Evolutionary conservation across 2,797 vertebrate genomes (phyloP), one percentile per base, ranked within the genome.

Genomic region (Muscicapa comitata): DNA sequence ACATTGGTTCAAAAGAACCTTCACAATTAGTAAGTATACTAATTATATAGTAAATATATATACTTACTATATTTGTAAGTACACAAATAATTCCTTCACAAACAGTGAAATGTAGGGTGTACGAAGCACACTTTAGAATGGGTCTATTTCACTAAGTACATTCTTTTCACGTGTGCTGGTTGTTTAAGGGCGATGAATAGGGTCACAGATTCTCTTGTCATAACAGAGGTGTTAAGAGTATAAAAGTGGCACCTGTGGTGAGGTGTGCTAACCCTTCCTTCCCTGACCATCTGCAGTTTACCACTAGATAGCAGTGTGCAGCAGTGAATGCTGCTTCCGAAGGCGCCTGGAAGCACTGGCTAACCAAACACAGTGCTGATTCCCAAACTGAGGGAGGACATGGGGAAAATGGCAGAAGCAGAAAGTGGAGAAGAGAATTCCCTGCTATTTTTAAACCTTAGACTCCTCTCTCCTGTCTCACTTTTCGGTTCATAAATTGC

Each of bases 291-390:
- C 35, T 54, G 40, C 70, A 50, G 70, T 31, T 79, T 37, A 26
- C 96, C 96, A 54, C 96, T 93, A 96, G 96, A 93, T 77, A 75
- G 95, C 96, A 93, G 94, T 35, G 62, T 80, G 67, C 42, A 51
- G 94, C 93, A 90, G 54, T 1, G 80, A 72, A 96, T 92, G 54
- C 21, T 43, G 5, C 8, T 24, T 55, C 40, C 53, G 14, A 6
- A 35, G 35, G 14, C 1, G 17, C 8, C 17, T 8, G 5, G 58
- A 8, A 55, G 19, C 1, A 10, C 53, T 26, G 50, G 13, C 6
- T 25, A 3, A 5, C 14, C 13, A 35, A 61, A 20, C 0, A 6
- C 35, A 15, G 38, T 0, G 0, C n/a, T 6, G 6, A 13, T 23
- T 58, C 42, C 10, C 20, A 18, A 28, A 13, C n/a, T 8, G 13